phyloP scores from a whole-genome alignment of 2,797 vertebrate species.

The Delichon dasypus region DNA sequence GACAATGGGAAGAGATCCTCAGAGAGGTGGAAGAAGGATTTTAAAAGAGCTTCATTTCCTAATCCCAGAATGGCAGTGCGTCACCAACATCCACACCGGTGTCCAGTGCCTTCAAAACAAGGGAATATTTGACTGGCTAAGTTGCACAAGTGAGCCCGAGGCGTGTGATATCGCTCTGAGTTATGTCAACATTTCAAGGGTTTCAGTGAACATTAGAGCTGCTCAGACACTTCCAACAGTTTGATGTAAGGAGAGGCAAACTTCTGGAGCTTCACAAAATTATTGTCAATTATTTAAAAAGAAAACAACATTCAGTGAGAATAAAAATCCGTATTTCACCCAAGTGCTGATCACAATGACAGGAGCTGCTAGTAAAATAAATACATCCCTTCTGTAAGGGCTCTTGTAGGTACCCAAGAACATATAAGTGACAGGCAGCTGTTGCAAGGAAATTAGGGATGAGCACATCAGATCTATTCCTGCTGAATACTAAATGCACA shows the following conservation, averaged over 20 bases:
- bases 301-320: neutral
- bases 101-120: neutral
- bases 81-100: neutral
- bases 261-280: neutral
- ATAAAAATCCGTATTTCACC: neutral
- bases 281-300: constrained; percentile 17
- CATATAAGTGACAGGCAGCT: neutral
- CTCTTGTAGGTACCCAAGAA: neutral
- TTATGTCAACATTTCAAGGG: neutral
- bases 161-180: neutral
- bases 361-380: constrained; percentile 20
- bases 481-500: neutral
- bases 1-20: constrained; percentile 42
- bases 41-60: neutral
- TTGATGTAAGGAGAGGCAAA: neutral
- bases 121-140: neutral
- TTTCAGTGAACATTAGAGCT: neutral
- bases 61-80: neutral
- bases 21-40: neutral
- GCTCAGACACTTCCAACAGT: neutral
- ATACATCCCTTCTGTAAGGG: neutral
- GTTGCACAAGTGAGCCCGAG: neutral
- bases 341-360: neutral
- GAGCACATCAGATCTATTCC: neutral
- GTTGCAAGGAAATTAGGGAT: neutral